Base-by-base conservation (phyloP, 2,797 vertebrate species). In the Amniataba percoides region DNA sequence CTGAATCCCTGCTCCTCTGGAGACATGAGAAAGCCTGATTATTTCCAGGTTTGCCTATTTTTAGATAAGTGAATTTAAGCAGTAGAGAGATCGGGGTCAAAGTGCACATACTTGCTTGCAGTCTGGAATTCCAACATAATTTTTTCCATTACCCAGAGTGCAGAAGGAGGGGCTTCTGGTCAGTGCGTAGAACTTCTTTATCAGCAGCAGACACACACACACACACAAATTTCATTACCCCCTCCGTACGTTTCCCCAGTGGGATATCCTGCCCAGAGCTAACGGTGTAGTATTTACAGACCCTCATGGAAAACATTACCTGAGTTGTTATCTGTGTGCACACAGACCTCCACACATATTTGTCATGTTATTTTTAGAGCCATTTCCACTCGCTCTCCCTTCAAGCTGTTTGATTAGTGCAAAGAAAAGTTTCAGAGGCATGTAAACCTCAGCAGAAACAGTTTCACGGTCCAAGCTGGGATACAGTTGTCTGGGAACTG, bases 91-190 rank as follows among this genome's bases (percentile, higher is more conserved):
- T 92, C 68, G 58, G 82, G 96, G 96, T 97, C 94, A 95, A 87
- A 96, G 96, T 93, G 92, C 94, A 94, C 92, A 93, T 96, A 95
- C 95, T 97, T 96, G 94, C 93, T 93, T 86, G 91, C 81, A 89
- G 92, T 92, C 93, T 95, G 95, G 95, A 97, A 96, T 96, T 95
- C 94, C 95, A 87, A 95, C 96, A 94, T 95, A 86, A 88, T 94
- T 96, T 97, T 96, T 97, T 97, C 96, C 97, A 97, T 97, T 94
- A 95, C 96, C 93, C 90, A 79, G 81, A 89, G 84, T 65, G 85
- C 15, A 65, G 89, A 77, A 82, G 96, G 95, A 94, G 95, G 95
- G 91, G 93, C 88, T 80, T 81, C 65, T 61, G 77, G 72, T 71
- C 39, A 74, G 82, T 9, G 43, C 0, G 59, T 80, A 81, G 67